Base-by-base conservation (phyloP, 2,113 vertebrate genomes). In the Baryphthengus martii region DNA sequence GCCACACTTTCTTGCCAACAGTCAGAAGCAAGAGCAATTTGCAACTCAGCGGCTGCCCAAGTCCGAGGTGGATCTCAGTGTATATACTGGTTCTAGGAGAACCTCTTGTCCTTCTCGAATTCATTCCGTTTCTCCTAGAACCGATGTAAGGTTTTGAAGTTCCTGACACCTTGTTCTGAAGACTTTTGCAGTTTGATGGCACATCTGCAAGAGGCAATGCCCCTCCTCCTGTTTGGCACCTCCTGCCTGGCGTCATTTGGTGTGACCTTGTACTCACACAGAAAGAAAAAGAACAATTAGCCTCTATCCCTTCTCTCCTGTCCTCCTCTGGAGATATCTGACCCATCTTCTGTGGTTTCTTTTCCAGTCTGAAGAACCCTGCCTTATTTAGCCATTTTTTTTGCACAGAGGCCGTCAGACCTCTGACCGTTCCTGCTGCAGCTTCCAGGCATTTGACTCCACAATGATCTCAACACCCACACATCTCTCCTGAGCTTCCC, bases 281-380 rank as follows among this genome's bases (percentile, higher is more conserved):
- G 75, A 90, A 95, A 94, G 79, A 86, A 95, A 55, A 55, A 92
- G 63, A 91, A 66, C 63, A 62, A 67, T 86, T 83, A 76, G 85
- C 68, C 79, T 95, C 72, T 45, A 58, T 40, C 17, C n/a, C 47
- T 58, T 86, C 63, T 90, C 61, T 89, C 45, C 56, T 92, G 47
- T 84, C 50, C 68, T 93, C 79, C 89, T 86, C 52, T 9, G 78
- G 88, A 74, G 44, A 7, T 19, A 23, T 24, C 79, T 61, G 73
- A 86, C 31, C 56, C 76, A 84, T 78, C 76, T 86, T 84, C 42
- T 47, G 26, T 24, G 55, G 20, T 84, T 93, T 81, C 80, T 93
- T 90, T 71, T 24, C 52, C 93, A 84, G 37, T 16, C 56, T 81
- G 65, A 93, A 81, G 72, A 93, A 12, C 73, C 14, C 52, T 74